Conservation (phyloP, 2,797 vertebrate species). For the Leptatherina wallacei region DNA sequence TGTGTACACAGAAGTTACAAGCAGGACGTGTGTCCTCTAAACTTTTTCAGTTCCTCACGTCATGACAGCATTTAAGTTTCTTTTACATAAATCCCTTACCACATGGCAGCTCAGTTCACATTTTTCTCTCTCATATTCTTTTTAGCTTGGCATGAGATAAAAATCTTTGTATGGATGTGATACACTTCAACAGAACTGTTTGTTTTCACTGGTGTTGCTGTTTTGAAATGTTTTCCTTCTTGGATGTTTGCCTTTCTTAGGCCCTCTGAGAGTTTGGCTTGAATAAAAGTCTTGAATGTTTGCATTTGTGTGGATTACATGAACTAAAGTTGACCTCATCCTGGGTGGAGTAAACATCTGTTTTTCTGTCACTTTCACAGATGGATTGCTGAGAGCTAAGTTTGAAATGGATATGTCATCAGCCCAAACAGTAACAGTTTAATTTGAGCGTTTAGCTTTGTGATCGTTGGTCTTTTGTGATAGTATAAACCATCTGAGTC, state of each 20-base stretch:
- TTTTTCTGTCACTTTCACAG: constrained; percentile 52
- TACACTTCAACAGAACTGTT: constrained; percentile 25
- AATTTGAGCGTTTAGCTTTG: constrained; percentile 26
- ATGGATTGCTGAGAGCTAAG: constrained; percentile 29
- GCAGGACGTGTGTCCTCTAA: constrained; percentile 1
- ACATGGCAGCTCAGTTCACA: not conserved
- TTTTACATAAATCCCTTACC: not conserved
- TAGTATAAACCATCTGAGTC: constrained; percentile 35
- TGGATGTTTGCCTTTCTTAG: constrained; percentile 12
- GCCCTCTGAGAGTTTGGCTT: constrained; percentile 26
- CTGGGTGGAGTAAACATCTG: constrained; percentile 74
- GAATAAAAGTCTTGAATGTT: constrained; percentile 29
- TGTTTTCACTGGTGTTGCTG: constrained; percentile 30
- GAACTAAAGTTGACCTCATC: constrained; percentile 56
- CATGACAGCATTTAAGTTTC: constrained; percentile 1
- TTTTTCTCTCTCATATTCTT: constrained; percentile 1
- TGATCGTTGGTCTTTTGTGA: constrained; percentile 23
- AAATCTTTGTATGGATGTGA: constrained; percentile 12
- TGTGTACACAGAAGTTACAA: constrained; percentile 9
- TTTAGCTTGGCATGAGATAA: not conserved
- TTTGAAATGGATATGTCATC: constrained; percentile 53
- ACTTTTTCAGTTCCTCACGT: constrained; percentile 43
- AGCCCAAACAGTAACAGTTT: constrained; percentile 34
- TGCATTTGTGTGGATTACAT: constrained; percentile 29
- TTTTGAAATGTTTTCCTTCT: constrained; percentile 34